phyloP scores from a whole-genome alignment of 2,797 vertebrate species.

The Lemur catta region DNA sequence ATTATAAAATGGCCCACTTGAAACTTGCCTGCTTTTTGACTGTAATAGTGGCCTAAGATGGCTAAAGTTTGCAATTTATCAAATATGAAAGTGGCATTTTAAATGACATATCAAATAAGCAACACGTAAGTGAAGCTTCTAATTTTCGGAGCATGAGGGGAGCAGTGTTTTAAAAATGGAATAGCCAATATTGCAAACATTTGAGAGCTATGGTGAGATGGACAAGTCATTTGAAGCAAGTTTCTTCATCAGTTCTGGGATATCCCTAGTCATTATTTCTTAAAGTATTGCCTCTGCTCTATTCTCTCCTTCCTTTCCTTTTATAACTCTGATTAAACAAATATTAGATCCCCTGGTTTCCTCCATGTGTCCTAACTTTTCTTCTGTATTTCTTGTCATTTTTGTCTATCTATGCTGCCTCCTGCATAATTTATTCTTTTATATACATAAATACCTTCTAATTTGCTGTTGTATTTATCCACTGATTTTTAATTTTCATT shows the following conservation, averaged over 20 bases:
- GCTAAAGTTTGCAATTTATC: neutral
- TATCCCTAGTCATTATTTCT: neutral
- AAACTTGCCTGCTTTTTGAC: neutral
- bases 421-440: neutral
- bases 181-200: neutral
- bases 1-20: neutral
- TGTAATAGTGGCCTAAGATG: neutral
- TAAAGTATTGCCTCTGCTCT: neutral
- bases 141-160: neutral
- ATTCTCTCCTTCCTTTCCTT: neutral
- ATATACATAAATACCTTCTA: neutral
- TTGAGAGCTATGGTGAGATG: neutral
- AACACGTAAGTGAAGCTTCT: neutral
- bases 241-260: conserved; percentile 7
- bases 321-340: neutral
- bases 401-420: neutral
- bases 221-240: neutral
- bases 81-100: conserved; percentile 10
- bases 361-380: neutral
- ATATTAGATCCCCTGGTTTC: neutral
- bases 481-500: neutral
- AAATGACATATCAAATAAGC: neutral
- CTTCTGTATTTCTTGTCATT: neutral
- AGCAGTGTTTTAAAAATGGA: neutral
- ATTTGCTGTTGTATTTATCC: neutral